Base-by-base conservation (phyloP, 1,140 invertebrate genomes). In the Marisa cornuarietis region DNA sequence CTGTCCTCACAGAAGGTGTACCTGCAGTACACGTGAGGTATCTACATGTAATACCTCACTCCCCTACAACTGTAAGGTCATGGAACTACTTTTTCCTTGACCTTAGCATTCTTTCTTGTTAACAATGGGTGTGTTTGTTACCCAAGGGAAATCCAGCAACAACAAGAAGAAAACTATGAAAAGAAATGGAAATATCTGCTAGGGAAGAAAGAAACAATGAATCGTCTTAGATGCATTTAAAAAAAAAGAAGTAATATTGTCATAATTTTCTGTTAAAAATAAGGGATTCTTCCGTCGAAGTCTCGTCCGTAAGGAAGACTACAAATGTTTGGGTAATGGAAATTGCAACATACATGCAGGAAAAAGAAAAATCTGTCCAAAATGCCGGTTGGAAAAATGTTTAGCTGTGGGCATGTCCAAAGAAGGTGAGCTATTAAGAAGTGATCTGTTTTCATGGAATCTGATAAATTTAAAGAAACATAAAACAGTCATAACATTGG, bases 231-330 rank as follows among this genome's bases (percentile, higher is more conserved):
- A 31, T 22, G n/a, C 24, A 73, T 24, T 16, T 49, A 14, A 49
- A 24, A 72, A 22, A 22, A 22, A 9, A 20, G 9, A 9, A 22
- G 22, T 71, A 10, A 49, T 71, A 71, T 72, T 18, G 11, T 18
- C 16, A 13, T 20, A 52, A 58, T 24, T 31, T 54, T 49, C 58
- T 13, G 26, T 76, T 79, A n/a, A 24, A 78, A 78, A 80, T 68
- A 78, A 90, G 88, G 90, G 88, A 16, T 90, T 90, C 73, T 90
- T 89, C 80, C 78, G 88, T 49, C 78, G 90, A 61, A 88, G 87
- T 81, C 79, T 89, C 51, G 80, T 85, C 63, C 85, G 83, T 54
- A 85, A 86, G 78, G 82, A 71, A 11, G 81, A 86, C 26, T 90
- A 90, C 75, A 82, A 82, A 78, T 90, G 88, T 84, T 71, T 75